phyloP scores from a whole-genome alignment of 2,113 vertebrate species.

The Lagopus muta region DNA sequence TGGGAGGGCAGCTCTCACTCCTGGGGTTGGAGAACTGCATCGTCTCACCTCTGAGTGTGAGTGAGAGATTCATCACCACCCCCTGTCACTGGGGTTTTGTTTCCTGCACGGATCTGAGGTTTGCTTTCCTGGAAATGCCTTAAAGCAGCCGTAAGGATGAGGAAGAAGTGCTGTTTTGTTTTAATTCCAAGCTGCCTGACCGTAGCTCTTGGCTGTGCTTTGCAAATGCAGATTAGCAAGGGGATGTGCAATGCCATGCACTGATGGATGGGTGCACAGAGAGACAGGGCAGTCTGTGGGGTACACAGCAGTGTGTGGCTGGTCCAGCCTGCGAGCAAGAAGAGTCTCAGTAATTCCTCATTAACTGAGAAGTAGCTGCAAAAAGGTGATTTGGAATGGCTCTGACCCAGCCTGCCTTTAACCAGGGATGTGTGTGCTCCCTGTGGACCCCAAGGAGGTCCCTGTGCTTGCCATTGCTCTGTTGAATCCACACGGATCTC shows the following conservation, averaged over 20 bases:
- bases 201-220: not conserved
- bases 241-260: no score
- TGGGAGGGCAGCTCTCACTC: accelerated
- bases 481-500: accelerated
- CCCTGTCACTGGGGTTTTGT: accelerated
- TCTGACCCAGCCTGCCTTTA: not conserved
- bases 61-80: not conserved
- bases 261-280: no score
- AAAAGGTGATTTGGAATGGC: accelerated
- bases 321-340: accelerated
- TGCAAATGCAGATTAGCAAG: accelerated
- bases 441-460: not conserved
- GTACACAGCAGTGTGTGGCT: not conserved
- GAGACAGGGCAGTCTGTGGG: not conserved
- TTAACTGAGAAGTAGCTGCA: not conserved
- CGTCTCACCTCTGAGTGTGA: no score
- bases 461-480: not conserved
- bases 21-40: not conserved
- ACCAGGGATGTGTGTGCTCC: accelerated
- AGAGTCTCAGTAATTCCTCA: not conserved
- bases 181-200: not conserved
- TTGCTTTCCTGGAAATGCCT: not conserved
- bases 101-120: not conserved
- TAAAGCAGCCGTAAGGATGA: not conserved
- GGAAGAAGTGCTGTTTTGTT: not conserved